These are phyloP conservation scores for Mesaphorura yosii DNA, from an alignment of 1,140 invertebrate genomes.

Conservation along the genomic window DNA sequence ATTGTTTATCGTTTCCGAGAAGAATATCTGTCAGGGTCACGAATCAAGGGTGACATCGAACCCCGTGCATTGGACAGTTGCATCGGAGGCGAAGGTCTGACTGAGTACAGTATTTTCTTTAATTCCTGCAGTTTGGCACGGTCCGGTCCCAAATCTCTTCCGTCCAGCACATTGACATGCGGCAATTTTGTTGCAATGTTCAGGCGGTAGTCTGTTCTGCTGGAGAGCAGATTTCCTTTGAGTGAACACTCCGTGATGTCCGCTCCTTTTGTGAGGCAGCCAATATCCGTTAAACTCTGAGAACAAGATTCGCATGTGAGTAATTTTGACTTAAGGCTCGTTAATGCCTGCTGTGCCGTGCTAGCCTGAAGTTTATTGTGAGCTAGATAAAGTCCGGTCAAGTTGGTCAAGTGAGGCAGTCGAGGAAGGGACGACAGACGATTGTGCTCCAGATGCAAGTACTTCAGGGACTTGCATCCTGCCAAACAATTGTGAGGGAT, in stretches of 20 bases:
- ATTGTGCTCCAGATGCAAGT: slow-evolving; percentile 28
- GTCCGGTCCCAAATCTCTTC: not conserved
- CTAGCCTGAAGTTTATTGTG: slow-evolving; percentile 26
- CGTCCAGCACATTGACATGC: not conserved
- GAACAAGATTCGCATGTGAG: not conserved
- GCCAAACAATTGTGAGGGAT: slow-evolving; percentile 14
- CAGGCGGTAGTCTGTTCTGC: not conserved
- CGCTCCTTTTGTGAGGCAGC: not conserved
- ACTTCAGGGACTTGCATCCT: slow-evolving; percentile 20
- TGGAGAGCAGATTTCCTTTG: not conserved
- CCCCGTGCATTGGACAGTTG: no score
- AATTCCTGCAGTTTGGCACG: not conserved
- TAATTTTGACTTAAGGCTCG: not conserved
- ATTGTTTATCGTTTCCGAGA: no score
- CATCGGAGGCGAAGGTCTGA: no score
- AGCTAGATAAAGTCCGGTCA: slow-evolving; percentile 14
- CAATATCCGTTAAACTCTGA: slow-evolving; percentile 3
- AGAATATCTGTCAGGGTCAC: no score
- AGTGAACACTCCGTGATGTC: not conserved
- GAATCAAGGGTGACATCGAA: no score
- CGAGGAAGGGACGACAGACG: slow-evolving; percentile 15
- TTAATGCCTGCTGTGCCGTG: not conserved
- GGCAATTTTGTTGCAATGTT: not conserved
- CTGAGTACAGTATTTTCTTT: not conserved
- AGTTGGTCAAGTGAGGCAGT: slow-evolving; percentile 20